Evolutionary conservation across 1,140 invertebrate species (phyloP).

Genomic region (Brevipalpus yothersi): DNA sequence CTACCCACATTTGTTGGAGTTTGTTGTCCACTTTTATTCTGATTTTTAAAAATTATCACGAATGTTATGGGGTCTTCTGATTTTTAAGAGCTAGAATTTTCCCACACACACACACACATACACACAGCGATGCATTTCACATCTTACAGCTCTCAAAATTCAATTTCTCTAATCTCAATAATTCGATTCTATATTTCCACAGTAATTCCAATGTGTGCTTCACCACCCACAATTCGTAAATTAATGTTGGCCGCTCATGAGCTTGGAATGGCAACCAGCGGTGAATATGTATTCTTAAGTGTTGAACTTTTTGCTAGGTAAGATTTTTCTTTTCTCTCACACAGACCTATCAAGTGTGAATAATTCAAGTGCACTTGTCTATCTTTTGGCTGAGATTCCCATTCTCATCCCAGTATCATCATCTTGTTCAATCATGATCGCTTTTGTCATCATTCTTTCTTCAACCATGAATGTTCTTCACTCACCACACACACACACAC

Average conservation of each 20-base stretch:
- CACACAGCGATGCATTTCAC: neutral
- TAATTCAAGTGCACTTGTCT: neutral
- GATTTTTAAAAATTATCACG: no score
- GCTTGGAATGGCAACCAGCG: slow-evolving; percentile 72
- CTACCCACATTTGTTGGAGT: no score
- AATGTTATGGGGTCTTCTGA: no score
- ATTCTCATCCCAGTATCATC: no score
- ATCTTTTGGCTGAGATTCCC: no score
- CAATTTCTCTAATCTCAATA: neutral
- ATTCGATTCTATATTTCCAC: neutral
- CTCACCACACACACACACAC: no score
- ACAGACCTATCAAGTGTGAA: neutral
- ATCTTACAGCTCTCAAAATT: no score
- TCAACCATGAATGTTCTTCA: no score
- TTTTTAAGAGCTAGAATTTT: neutral
- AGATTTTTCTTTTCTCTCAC: neutral
- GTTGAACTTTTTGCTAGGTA: slow-evolving; percentile 87
- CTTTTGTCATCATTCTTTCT: no score
- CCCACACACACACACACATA: neutral
- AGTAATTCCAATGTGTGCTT: slow-evolving; percentile 44
- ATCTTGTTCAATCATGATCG: no score
- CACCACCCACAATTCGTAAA: slow-evolving; percentile 54
- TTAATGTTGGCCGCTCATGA: slow-evolving; percentile 72
- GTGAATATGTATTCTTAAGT: slow-evolving; percentile 95
- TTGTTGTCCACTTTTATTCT: no score